A percentile compares a stretch with the other conserved stretches of the same genome.
Evolutionary conservation across 2,888 invertebrate genomes (phyloP).

Genomic region (Heteropelma amictum): DNA sequence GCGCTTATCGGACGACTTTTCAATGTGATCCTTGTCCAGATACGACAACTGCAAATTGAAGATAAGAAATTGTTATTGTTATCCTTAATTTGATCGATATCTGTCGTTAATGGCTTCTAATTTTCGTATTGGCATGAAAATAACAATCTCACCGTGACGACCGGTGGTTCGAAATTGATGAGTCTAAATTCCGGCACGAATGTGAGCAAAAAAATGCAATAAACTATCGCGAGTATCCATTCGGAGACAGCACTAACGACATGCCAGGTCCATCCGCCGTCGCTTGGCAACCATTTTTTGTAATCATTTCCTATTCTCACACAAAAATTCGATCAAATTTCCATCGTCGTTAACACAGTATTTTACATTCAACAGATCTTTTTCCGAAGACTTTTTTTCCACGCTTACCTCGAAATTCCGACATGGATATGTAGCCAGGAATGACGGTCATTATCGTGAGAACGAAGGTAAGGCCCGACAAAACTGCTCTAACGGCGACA

Average conservation of each 20-base stretch:
- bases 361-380: background rate
- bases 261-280: conserved; percentile 80
- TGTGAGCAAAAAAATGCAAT: conserved; percentile 79
- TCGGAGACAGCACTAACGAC: conserved; percentile 79
- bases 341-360: background rate
- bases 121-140: background rate
- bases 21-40: conserved; percentile 60
- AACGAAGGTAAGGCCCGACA: conserved; percentile 65
- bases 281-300: conserved; percentile 78
- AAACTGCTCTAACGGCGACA: conserved; percentile 66
- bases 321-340: background rate
- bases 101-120: too few relatives aligned
- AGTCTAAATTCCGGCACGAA: conserved; percentile 80
- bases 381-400: background rate
- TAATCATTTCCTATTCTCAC: conserved; percentile 73
- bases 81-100: background rate
- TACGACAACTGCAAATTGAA: conserved; percentile 63
- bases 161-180: conserved; percentile 66
- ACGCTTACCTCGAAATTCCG: conserved; percentile 67
- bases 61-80: background rate
- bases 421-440: conserved; percentile 68
- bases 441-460: conserved; percentile 65
- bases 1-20: conserved; percentile 36
- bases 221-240: conserved; percentile 80
- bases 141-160: conserved; percentile 62